Evolutionary conservation across 2,888 invertebrate genomes (phyloP).

Genomic region (Proisotoma minuta): DNA sequence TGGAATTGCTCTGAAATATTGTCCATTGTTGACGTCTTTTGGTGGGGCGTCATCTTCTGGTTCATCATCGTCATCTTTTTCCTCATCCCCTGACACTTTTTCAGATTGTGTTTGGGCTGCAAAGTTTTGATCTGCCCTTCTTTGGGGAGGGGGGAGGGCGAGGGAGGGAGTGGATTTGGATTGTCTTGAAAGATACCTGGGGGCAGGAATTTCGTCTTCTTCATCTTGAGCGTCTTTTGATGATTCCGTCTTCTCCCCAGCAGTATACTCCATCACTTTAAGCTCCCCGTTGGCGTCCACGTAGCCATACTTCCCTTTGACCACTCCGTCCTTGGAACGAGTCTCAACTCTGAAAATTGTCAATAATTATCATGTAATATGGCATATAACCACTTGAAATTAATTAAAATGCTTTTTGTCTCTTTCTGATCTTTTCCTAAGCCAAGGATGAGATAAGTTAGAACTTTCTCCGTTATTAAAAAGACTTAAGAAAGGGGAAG

Average conservation of each 20-base stretch:
- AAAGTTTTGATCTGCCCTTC: constrained; percentile 27
- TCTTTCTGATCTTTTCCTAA: too few species aligned
- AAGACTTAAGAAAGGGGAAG: too few species aligned
- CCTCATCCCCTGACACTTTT: constrained; percentile 26
- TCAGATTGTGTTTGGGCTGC: constrained; percentile 31
- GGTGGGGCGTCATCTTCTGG: constrained; percentile 16
- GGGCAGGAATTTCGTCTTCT: constrained; percentile 9
- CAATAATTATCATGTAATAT: too few species aligned
- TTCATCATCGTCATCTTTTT: constrained; percentile 11
- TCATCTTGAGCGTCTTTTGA: constrained; percentile 11
- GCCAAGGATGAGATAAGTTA: too few species aligned
- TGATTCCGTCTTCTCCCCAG: constrained; percentile 52
- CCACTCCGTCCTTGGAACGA: constrained; percentile 70
- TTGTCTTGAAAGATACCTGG: constrained; percentile 29
- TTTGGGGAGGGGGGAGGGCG: constrained; percentile 20
- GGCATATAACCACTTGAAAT: too few species aligned
- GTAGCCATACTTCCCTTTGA: constrained; percentile 78
- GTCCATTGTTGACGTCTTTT: constrained; percentile 20
- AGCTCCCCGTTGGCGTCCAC: constrained; percentile 66
- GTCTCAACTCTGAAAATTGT: constrained; percentile 58
- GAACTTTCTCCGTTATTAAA: too few species aligned
- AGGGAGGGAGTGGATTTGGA: constrained; percentile 8
- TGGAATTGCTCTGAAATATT: constrained; percentile 18
- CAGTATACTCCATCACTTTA: constrained; percentile 71
- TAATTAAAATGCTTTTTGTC: too few species aligned